Base-by-base conservation (phyloP, 2,888 invertebrate species). In the Lydus trimaculatus region DNA sequence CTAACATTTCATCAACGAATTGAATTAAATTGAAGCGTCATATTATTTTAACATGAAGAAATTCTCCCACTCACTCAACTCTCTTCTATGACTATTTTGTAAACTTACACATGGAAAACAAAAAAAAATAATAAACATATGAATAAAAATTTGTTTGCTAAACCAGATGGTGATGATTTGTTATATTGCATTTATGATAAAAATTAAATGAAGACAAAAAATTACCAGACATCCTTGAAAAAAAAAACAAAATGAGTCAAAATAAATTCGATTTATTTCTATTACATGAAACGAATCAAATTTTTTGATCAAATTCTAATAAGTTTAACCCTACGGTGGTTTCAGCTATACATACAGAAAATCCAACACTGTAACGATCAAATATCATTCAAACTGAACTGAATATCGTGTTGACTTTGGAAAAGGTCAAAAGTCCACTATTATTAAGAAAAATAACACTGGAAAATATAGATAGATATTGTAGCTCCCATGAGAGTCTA, bases 121-220 rank as follows among this genome's bases (percentile, higher is more conserved):
- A 52, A 52, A 52, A 52, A 23, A 13, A 52, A 52, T 13, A 52
- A 52, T 52, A 25, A 52, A 52, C 52, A 52, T 52, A 52, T 52
- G 52, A 52, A 25, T 25, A 25, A 15, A 52, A 52, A 23, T 25
- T 52, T 52, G 13, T 52, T 52, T 52, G 25, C 13, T 11, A 52
- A 52, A 43, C 48, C 52, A 52, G 52, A 52, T 52, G 52, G 52
- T 52, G 52, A 52, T 52, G 52, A 52, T 52, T 52, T 25, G 11
- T 52, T 13, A 23, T 52, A 25, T 52, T 52, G 52, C 13, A 52
- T 52, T 23, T 13, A 52, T 11, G 6, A 52, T 25, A 25, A 25
- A 48, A 48, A 48, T 13, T 13, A 52, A 52, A 23, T 48, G 20
- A 48, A 23, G 9, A 52, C 13, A 25, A 52, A 52, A 52, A 52